Base-by-base conservation (phyloP, 2,888 invertebrate species). In the Spilarctia lutea region DNA sequence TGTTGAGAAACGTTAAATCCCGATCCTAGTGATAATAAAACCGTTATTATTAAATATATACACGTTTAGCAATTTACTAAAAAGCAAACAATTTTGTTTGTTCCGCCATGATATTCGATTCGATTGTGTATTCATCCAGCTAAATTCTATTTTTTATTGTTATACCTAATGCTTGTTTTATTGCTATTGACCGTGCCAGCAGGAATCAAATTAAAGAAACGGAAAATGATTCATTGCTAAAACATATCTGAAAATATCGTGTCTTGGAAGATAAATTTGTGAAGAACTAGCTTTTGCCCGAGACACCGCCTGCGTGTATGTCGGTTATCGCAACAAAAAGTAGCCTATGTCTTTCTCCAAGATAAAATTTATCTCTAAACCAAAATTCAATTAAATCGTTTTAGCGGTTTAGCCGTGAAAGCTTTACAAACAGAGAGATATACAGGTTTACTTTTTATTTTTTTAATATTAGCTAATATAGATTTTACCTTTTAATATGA, bases 201-300 rank as follows among this genome's bases (percentile, higher is more conserved):
- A 52, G 35, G 52, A 69, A 69, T 69, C 13, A 69, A 52, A 52
- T 69, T 52, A 56, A 33, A 69, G 33, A 68, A 68, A 68, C 45
- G 20, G 48, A 10, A 68, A 48, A 45, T 68, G 68, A 68, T 30
- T 68, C 68, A 68, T 30, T 48, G 68, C 30, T 30, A 45, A 68
- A 68, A 7, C 18, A 67, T 42, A 45, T 39, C 3, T 45, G 20
- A 8, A n/a, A 67, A 42, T 42, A 67, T 16, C 13, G 13, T 60
- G 60, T 60, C 13, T 60, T n/a, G 10, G 3, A n/a, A n/a, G n/a
- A 10, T n/a, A 11, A 56, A 30, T 60, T 27, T 60, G 30, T 16
- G 13, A 27, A 27, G 4, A 27, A 27, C 39, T 39, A 39, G 39
- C 39, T 39, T 39, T 39, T 39, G 0, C 11, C 3, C 35, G 35